Base-by-base conservation (phyloP, 2,888 invertebrate genomes). In the Euzophera pinguis region DNA sequence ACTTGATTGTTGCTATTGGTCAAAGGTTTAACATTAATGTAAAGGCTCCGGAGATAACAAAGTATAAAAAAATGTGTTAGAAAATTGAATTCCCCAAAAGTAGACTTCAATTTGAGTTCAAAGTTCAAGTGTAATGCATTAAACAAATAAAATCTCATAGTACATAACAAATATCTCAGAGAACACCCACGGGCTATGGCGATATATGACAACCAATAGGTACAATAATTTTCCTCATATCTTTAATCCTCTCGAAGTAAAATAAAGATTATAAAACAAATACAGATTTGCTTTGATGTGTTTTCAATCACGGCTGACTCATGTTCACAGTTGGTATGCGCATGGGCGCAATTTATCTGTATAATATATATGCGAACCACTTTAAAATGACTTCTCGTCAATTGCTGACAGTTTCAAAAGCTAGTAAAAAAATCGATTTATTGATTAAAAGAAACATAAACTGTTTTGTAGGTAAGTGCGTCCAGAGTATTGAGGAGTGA, bases 291-390 rank as follows among this genome's bases (percentile, higher is more conserved):
- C 45, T 45, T 45, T 45, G 45, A 45, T 45, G 34, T 45, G 45
- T 45, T 45, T 45, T 32, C 45, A 34, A 45, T 45, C 45, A 34
- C 10, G 16, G 12, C 14, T 45, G 45, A 45, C 32, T 45, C 45
- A 45, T n/a, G 45, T 13, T 45, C 9, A 13, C 32, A 34, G 39
- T 39, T 39, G 45, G 5, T 37, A 48, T 17, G 38, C 39, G 39
- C 39, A 50, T 50, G 49, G 32, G 39, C 38, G 29, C 14, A 39
- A 27, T 49, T 49, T 39, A 35, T 49, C 27, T 50, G 27, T 10
- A 32, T 27, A 50, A 29, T 50, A 39, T 41, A 39, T 13, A 38
- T 38, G 13, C 14, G 48, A 38, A 27, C 48, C 32, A 34, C 38
- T 49, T 49, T 10, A 27, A 38, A 49, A 38, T 38, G 48, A 27